These are phyloP conservation scores for Microctenopoma stevenorrisi DNA, from an alignment of 2,797 vertebrate genomes.

Conservation along the genomic window DNA sequence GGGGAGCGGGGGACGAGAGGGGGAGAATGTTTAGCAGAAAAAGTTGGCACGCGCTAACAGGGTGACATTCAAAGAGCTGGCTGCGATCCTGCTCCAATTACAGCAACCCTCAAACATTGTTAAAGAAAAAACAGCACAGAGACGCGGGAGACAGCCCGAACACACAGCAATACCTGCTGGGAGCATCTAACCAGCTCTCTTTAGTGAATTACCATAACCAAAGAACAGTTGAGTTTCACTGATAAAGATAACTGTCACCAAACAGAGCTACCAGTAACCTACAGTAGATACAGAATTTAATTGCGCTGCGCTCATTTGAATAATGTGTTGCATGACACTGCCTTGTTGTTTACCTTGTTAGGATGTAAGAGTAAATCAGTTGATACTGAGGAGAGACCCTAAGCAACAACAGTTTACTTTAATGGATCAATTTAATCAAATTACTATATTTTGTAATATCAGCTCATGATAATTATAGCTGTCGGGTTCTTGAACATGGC, in stretches of 20 bases:
- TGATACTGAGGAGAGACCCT: conserved; percentile 8
- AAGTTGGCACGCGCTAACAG: conserved; percentile 76
- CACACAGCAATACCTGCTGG: conserved; percentile 40
- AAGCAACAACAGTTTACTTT: no score
- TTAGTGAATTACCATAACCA: conserved; percentile 54
- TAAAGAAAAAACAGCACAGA: conserved; percentile 47
- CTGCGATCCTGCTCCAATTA: conserved; percentile 75
- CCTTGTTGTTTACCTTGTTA: conserved; percentile 37
- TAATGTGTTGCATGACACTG: conserved; percentile 49
- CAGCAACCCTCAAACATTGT: conserved; percentile 75
- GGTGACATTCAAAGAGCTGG: conserved; percentile 79
- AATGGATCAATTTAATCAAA: no score
- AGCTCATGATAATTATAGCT: no score
- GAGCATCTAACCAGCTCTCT: conserved; percentile 32
- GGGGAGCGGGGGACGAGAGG: background rate
- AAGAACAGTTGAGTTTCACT: conserved; percentile 57
- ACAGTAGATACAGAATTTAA: conserved; percentile 13
- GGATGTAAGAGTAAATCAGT: conserved; percentile 22
- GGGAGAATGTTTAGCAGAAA: conserved; percentile 74
- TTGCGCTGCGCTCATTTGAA: conserved; percentile 43
- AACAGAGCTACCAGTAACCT: conserved; percentile 33
- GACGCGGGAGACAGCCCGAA: conserved; percentile 17
- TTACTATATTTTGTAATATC: no score
- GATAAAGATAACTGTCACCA: conserved; percentile 45
- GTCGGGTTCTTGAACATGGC: background rate